Evolutionary conservation across 1,140 invertebrate genomes (phyloP), one percentile per base, ranked within the genome.

Genomic region (Brachionus plicatilis): DNA sequence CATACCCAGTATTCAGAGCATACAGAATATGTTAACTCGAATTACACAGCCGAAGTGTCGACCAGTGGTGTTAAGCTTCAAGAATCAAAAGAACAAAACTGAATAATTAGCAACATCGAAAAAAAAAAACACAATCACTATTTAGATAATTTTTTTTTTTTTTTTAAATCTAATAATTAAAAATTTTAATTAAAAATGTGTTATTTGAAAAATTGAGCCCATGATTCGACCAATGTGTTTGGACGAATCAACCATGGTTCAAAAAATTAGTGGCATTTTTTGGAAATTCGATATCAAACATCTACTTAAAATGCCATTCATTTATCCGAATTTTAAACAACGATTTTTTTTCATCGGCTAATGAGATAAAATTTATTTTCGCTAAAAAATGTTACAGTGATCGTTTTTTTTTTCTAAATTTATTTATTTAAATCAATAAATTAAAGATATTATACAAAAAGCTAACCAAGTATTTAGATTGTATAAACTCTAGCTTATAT

Each of bases 331-430:
- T 72, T 72, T 41, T 72, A 37, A 76, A 76, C 72, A 76, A 76
- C 72, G 72, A 76, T 76, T 76, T 50, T 76, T 43, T 50, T 47
- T 24, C n/a, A 47, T 11, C 72, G 72, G 72, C 72, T 76, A 12
- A 50, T 50, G 72, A 75, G 70, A 76, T 76, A 76, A 76, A 17
- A 27, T 11, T 76, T 76, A 27, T 76, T 76, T 76, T 76, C 27
- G 43, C 43, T 76, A 50, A 76, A 76, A 37, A 29, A 72, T 72
- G 14, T 72, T 72, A 72, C 68, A 72, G 68, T 72, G 68, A 72
- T 72, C 37, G 68, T 72, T 72, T 72, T 72, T 72, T n/a, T 72
- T 41, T 43, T 72, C 43, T 41, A 43, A 24, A 45, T 76, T 53
- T 76, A 50, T 47, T 76, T 76, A 50, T 47, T 76, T 24, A 75